These are phyloP conservation scores for Apostichopus parvimensis DNA, from an alignment of 35 echinoderm and acorn worm species.

Conservation along the genomic window DNA sequence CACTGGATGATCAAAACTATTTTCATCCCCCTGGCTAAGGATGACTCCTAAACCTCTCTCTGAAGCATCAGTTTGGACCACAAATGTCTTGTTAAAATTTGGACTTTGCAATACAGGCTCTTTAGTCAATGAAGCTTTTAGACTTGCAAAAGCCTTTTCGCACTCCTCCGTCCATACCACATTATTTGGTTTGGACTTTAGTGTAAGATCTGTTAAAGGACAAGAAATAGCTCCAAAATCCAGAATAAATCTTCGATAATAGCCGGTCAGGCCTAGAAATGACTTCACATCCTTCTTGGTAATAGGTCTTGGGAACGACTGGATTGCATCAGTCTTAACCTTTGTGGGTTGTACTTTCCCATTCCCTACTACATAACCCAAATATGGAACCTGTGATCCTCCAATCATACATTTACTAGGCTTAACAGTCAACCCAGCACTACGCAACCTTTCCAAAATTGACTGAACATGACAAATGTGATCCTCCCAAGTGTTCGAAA, in stretches of 20 bases:
- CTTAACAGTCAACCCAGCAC: conserved; percentile 60
- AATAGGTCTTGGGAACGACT: conserved; percentile 13
- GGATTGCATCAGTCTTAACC: conserved; percentile 50
- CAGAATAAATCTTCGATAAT: conserved; percentile 63
- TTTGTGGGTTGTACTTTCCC: conserved; percentile 51
- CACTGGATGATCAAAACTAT: conserved; percentile 46
- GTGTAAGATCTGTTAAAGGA: conserved; percentile 63
- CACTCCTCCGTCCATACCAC: conserved; percentile 42
- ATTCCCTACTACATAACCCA: conserved; percentile 61
- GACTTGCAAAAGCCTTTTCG: conserved; percentile 37
- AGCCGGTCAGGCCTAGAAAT: conserved; percentile 56
- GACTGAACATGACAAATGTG: conserved; percentile 12
- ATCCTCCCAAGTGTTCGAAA: conserved; percentile 26
- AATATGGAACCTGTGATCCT: conserved; percentile 30
- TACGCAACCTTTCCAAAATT: conserved; percentile 21
- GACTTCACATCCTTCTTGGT: conserved; percentile 64
- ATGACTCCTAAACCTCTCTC: conserved; percentile 47
- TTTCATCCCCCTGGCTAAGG: conserved; percentile 30
- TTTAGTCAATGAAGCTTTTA: conserved; percentile 9
- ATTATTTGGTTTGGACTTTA: conserved; percentile 22
- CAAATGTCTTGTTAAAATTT: conserved; percentile 51
- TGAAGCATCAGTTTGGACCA: conserved; percentile 58
- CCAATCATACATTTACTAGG: conserved; percentile 56
- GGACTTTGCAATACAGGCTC: conserved; percentile 39
- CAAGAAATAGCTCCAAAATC: conserved; percentile 40